Evolutionary conservation across 2,113 vertebrate genomes (phyloP), one percentile per base, ranked within the genome.

Genomic region (Carollia perspicillata): DNA sequence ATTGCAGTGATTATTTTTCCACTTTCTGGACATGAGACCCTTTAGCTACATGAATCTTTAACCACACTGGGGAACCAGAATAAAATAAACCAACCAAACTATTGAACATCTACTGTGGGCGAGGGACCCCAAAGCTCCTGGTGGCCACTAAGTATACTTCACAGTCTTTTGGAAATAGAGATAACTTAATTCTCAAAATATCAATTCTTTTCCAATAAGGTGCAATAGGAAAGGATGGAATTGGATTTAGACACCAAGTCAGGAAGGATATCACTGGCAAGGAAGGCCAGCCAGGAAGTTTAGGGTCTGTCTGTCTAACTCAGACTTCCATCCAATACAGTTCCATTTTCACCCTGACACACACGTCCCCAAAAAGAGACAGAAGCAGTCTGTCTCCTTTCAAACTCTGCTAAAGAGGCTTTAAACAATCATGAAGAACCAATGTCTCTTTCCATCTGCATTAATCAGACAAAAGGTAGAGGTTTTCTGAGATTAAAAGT

Each of bases 391-490:
- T 75, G 60, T 95, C 94, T 95, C 68, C 72, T 85, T 83, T 96
- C 79, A 84, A 63, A 40, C 37, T 94, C 28, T 42, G 44, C 44
- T 17, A 30, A 84, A 86, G 78, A 90, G 72, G 3, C 44, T 96
- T 90, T 87, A 90, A 97, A 83, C 90, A 95, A 86, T 92, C 0
- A 0, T 23, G 28, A 92, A 74, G 74, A 97, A 79, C 87, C 72
- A 60, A 53, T 60, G 77, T 95, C 44, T 89, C 88, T 95, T 97
- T 94, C 97, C 74, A 0, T 95, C 74, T 79, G 44, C 88, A 90
- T 88, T 95, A 97, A 98, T 98, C 95, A 97, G 94, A 94, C 97
- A 95, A 92, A 90, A 97, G 95, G 80, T 33, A 95, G 42, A 71
- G 90, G 74, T 87, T 96, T 63, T 85, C 95, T 93, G 93, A 96